Percentiles rank a stretch among this genome's conserved stretches.
These are phyloP conservation scores for Syndactyla subalaris DNA, from an alignment of 2,797 vertebrate genomes.

Conservation along the genomic window DNA sequence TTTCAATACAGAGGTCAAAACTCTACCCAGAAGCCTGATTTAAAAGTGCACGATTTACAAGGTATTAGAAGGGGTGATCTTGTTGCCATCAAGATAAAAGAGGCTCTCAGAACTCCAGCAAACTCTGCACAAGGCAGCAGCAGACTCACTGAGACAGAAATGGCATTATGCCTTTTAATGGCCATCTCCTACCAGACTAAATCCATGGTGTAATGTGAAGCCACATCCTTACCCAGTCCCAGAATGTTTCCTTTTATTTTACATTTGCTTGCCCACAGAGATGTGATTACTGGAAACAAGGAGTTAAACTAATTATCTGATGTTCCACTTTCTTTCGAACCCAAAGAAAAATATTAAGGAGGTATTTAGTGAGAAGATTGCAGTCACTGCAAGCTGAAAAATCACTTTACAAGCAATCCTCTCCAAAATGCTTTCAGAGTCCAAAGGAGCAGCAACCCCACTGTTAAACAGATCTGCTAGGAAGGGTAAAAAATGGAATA, in stretches of 20 bases:
- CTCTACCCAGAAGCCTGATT: not conserved
- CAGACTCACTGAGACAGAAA: not conserved
- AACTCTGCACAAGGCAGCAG: not conserved
- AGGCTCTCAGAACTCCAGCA: not conserved
- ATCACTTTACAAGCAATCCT: not conserved
- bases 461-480: not conserved
- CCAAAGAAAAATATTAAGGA: not conserved
- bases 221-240: not conserved
- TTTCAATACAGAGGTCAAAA: not conserved
- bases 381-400: not conserved
- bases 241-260: not conserved
- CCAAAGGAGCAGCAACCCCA: not conserved
- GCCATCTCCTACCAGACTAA: not conserved
- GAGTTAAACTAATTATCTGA: not conserved
- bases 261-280: not conserved
- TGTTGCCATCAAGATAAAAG: slow-evolving; percentile 17
- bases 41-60: not conserved
- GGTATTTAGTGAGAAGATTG: not conserved
- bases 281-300: not conserved
- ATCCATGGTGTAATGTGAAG: not conserved
- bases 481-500: not conserved
- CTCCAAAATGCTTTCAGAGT: not conserved
- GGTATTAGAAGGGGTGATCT: not conserved
- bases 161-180: not conserved
- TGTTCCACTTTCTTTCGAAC: not conserved